Conservation (phyloP, 2,113 vertebrate species). For the Rafetus swinhoei region DNA sequence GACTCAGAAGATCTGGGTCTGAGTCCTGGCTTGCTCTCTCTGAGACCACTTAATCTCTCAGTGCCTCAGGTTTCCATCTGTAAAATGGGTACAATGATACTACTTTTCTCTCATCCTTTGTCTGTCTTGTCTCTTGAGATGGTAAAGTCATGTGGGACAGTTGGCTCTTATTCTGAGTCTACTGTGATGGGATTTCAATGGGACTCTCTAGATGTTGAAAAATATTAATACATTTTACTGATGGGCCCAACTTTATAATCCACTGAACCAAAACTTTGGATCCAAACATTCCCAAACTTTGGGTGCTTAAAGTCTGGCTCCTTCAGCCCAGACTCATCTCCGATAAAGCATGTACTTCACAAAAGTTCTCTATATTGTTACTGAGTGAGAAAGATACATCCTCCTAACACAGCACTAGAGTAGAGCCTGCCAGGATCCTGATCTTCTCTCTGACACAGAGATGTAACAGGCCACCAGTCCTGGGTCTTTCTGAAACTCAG, state of each 20-base stretch:
- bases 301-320: neutral
- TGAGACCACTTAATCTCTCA: neutral
- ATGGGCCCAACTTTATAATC: neutral
- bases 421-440: constrained; percentile 54
- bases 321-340: neutral
- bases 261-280: neutral
- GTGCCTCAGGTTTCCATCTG: neutral
- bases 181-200: neutral
- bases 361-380: neutral
- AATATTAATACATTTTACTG: neutral
- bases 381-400: constrained; percentile 37
- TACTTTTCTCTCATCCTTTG: neutral
- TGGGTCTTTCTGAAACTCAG: constrained; percentile 57
- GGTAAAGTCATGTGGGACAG: neutral
- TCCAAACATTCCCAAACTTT: neutral
- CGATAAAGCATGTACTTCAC: neutral
- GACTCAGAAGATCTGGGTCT: neutral
- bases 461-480: constrained; percentile 62
- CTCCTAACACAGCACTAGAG: constrained; percentile 22
- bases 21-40: neutral
- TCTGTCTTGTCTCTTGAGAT: constrained; percentile 10
- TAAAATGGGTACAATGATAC: neutral
- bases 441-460: constrained; percentile 60
- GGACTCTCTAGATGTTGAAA: neutral
- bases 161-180: constrained; percentile 1